These are phyloP conservation scores for Axis porcinus DNA, from an alignment of 2,113 vertebrate species.

Conservation along the genomic window DNA sequence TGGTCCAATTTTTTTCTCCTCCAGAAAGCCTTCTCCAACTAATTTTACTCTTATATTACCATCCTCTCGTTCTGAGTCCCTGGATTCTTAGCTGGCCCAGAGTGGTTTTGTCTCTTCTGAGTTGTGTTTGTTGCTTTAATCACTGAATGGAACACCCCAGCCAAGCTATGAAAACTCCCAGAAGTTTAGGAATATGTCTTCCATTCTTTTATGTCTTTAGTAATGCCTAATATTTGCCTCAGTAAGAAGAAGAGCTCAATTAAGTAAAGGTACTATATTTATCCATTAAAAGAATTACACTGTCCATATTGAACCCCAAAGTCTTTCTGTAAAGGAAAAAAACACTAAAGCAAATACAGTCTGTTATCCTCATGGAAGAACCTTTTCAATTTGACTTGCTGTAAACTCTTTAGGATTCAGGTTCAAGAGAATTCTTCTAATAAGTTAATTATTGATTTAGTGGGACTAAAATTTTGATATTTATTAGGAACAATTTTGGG, in stretches of 20 bases:
- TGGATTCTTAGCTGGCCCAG: not conserved
- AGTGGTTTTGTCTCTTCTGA: not conserved
- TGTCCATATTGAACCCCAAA: not conserved
- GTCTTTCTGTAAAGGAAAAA: not conserved
- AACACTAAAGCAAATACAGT: not conserved
- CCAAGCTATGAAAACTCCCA: not conserved
- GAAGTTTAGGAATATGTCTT: not conserved
- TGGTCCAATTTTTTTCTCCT: not conserved
- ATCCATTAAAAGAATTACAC: not conserved
- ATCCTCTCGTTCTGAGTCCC: not conserved
- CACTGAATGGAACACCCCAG: not conserved
- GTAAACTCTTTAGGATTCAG: not conserved
- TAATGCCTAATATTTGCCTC: not conserved
- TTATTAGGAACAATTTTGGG: not conserved
- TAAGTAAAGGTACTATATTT: not conserved
- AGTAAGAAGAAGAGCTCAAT: not conserved
- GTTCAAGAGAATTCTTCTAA: not conserved
- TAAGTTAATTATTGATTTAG: not conserved
- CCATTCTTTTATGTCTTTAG: not conserved
- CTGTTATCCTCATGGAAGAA: not conserved
- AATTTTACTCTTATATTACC: not conserved
- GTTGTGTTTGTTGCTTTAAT: conserved; percentile 5
- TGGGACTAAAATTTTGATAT: not conserved
- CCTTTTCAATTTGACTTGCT: not conserved
- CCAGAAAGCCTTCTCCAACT: not conserved